A percentile compares a stretch with the other conserved stretches of the same genome.
phyloP scores from a whole-genome alignment of 2,113 vertebrate species.

The Notechis scutatus region DNA sequence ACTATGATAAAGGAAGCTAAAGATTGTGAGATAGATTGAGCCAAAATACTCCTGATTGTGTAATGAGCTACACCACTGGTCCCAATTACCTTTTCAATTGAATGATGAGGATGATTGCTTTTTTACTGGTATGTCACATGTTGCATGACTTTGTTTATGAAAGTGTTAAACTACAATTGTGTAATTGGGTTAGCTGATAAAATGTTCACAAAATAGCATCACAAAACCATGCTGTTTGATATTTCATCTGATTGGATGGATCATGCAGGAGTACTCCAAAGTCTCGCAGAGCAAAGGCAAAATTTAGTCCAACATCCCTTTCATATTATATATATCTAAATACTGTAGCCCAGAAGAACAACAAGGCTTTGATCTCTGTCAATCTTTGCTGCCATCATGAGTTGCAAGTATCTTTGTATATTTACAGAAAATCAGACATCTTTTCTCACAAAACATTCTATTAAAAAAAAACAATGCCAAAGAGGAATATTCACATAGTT shows the following conservation, averaged over 20 bases:
- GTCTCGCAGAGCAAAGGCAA: background rate
- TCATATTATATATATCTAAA: background rate
- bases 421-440: background rate
- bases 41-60: background rate
- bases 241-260: background rate
- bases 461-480: conserved; percentile 47
- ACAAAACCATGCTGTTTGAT: too few species aligned
- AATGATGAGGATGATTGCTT: background rate
- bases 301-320: background rate
- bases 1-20: background rate
- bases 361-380: too few species aligned
- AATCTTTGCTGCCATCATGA: background rate
- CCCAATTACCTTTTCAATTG: background rate
- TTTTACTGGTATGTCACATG: background rate
- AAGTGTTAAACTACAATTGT: background rate
- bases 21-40: background rate
- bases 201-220: background rate
- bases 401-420: conserved; percentile 8
- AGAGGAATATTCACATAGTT: conserved; percentile 47
- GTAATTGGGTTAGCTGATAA: background rate
- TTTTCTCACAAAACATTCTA: conserved; percentile 28
- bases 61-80: background rate
- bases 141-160: background rate
- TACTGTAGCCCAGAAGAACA: background rate
- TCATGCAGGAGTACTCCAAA: background rate